Evolutionary conservation across 2,888 invertebrate genomes (phyloP), one percentile per base, ranked within the genome.

Genomic region (Xylocampa areola): DNA sequence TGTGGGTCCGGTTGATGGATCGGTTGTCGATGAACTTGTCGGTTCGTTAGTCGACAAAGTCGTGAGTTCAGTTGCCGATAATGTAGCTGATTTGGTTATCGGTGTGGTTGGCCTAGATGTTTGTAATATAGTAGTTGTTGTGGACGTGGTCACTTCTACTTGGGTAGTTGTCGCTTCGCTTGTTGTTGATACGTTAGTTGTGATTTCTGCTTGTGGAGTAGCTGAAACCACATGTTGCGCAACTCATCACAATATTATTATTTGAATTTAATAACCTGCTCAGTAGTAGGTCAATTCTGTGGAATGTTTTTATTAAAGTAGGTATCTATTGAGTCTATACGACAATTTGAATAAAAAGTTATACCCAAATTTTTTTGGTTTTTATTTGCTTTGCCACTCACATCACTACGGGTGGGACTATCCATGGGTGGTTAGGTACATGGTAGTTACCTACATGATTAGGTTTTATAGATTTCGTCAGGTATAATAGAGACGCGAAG

Each of bases 161-260:
- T n/a, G 16, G 41, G 41, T 32, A 29, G 35, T 13, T 7, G 36
- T 19, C 2, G 16, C 36, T 27, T 27, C 27, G 10, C 27, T 60
- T 27, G 52, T 36, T 32, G 37, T 35, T 40, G 43, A 2, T 44
- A 27, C 14, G 14, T 21, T 51, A 43, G 43, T 25, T 25, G 39
- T 33, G 35, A 37, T 37, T 53, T 58, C 40, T 32, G 36, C 17
- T 50, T 52, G 49, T 37, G 40, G 32, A 60, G 43, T 36, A 32
- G 39, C 69, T 68, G 64, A 65, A 65, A 65, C 68, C 69, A 65
- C 39, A 65, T 27, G 16, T 61, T 39, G 35, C 52, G 62, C 52
- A 55, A 39, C 41, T 37, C 45, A 54, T 69, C 23, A 44, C 36
- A 52, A 32, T 68, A n/a, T n/a, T n/a, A n/a, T n/a, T n/a, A n/a